Conservation (phyloP, 2,113 vertebrate genomes). For the Romanogobio albipinnatus region DNA sequence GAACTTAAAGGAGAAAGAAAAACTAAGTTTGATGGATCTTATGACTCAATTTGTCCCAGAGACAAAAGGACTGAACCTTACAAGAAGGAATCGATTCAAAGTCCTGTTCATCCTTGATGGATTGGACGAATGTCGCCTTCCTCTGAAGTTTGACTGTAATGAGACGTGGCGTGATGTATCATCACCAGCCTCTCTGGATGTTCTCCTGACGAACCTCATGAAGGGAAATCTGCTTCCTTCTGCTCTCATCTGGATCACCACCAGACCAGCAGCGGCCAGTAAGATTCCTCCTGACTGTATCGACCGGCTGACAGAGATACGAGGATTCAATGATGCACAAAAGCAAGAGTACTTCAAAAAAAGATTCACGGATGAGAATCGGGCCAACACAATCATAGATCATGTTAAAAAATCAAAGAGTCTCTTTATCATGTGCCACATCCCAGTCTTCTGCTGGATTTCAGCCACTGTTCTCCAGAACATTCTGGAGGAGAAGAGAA, state of each 20-base stretch:
- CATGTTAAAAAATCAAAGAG: conserved; percentile 25
- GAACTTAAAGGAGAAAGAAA: conserved; percentile 13
- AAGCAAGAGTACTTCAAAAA: background rate
- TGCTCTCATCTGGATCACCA: background rate
- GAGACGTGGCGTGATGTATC: background rate
- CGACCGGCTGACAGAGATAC: background rate
- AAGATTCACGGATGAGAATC: background rate
- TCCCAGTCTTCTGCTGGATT: conserved; percentile 9
- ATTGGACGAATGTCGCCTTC: background rate
- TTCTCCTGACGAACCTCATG: conserved; percentile 24
- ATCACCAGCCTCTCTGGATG: background rate
- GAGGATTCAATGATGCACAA: background rate
- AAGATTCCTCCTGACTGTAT: background rate
- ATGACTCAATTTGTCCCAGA: background rate
- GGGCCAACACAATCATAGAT: background rate
- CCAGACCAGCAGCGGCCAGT: conserved; percentile 4
- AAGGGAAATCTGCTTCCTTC: conserved; percentile 13
- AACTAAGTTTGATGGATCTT: background rate
- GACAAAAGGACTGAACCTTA: background rate
- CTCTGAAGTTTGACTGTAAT: conserved; percentile 1
- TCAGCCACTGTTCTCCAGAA: background rate
- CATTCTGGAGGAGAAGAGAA: background rate
- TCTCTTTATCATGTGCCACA: conserved; percentile 5
- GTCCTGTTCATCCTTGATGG: background rate
- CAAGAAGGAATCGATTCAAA: background rate